Base-by-base conservation (phyloP, 2,888 invertebrate species). In the Eupithecia abbreviata region DNA sequence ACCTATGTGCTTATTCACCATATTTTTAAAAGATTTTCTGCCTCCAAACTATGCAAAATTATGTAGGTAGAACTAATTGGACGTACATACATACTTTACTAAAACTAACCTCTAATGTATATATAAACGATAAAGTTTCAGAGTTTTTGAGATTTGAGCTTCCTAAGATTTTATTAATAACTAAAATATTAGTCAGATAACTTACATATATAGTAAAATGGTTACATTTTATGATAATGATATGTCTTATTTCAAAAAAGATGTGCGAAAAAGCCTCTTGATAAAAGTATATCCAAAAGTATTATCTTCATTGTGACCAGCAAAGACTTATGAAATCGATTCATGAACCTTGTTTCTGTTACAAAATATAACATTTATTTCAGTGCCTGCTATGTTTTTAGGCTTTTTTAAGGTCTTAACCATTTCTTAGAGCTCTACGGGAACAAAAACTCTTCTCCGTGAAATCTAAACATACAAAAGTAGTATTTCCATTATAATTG, bases 211-310 rank as follows among this genome's bases (percentile, higher is more conserved):
- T 55, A 43, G 30, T 18, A 62, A 10, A 58, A 75, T 41, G 42
- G n/a, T 79, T 78, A 77, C 81, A 75, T 79, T 84, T 81, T 85
- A 86, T 79, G 80, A 81, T 86, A 87, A 85, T 91, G 92, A 92
- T 92, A 92, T 92, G 91, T 91, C 18, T 12, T 62, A 30, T 62
- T 62, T 62, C 4, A 62, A 62, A 62, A 62, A 30, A 12, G 62
- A 12, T 58, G 18, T 30, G 30, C 62, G 4, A 30, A 58, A 10
- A 9, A 18, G 3, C n/a, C 30, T 62, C 62, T 3, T 4, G 30
- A 58, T 43, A 7, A 6, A 4, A 6, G 5, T 4, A 6, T 43
- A 43, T 6, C 4, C 2, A 6, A 43, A 6, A 43, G 7, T 47
- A 9, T 9, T 18, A 51, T 13, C 15, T 51, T 51, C 51, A 15